Evolutionary conservation across 2,888 invertebrate species (phyloP).

Genomic region (Flabesymbios commensalis): DNA sequence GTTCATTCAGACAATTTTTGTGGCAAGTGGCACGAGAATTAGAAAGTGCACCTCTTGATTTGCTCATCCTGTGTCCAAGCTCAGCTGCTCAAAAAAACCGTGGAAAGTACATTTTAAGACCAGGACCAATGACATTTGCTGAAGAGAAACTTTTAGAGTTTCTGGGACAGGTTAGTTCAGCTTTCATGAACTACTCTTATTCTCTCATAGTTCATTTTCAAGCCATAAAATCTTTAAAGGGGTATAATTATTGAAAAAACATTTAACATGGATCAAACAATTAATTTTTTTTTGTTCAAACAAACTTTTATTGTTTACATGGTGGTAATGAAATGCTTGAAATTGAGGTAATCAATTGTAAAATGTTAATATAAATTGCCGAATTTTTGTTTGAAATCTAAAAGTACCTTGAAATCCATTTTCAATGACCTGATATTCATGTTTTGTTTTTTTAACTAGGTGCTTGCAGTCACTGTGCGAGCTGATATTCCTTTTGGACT

Average conservation of each 20-base stretch:
- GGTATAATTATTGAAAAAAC: too few relatives aligned
- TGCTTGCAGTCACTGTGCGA: constrained; percentile 58
- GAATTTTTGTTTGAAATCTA: too few relatives aligned
- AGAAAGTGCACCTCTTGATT: constrained; percentile 46
- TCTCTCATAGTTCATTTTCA: too few relatives aligned
- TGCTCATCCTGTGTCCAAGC: constrained; percentile 54
- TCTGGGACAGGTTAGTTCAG: constrained; percentile 54
- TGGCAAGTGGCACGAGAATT: constrained; percentile 57
- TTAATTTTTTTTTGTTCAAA: too few relatives aligned
- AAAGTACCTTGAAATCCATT: too few relatives aligned
- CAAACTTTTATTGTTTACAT: too few relatives aligned
- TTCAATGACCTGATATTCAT: not conserved
- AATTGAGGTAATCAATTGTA: too few relatives aligned
- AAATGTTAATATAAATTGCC: too few relatives aligned
- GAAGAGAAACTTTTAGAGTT: constrained; percentile 59
- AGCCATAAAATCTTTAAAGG: too few relatives aligned
- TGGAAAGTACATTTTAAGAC: constrained; percentile 53
- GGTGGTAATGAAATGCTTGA: too few relatives aligned
- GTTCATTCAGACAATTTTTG: constrained; percentile 61
- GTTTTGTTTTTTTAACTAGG: constrained; percentile 34
- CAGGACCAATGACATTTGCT: constrained; percentile 55
- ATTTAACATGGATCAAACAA: too few relatives aligned
- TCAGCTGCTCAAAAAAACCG: constrained; percentile 44
- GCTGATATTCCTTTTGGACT: constrained; percentile 60
- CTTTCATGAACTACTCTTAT: too few relatives aligned